A percentile compares a stretch with the other conserved stretches of the same genome.
These are phyloP conservation scores for Uria lomvia DNA, from an alignment of 2,113 vertebrate species.

Conservation along the genomic window DNA sequence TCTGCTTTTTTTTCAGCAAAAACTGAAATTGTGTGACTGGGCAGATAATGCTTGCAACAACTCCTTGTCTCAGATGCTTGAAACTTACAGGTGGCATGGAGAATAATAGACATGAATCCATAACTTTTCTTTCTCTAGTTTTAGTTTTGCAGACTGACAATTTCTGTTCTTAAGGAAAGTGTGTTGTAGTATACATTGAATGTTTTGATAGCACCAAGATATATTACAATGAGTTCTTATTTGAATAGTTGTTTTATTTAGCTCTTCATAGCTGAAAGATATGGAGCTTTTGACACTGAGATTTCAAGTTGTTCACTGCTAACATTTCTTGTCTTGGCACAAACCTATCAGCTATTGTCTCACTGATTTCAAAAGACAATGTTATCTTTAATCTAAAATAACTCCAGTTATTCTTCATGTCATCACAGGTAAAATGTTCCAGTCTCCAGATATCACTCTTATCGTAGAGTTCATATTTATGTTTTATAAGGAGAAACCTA, in stretches of 20 bases:
- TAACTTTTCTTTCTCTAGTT: not conserved
- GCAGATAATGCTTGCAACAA: not conserved
- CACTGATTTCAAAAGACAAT: not conserved
- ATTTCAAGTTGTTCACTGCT: not conserved
- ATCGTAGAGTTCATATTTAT: slow-evolving; percentile 99
- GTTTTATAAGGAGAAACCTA: slow-evolving; percentile 99
- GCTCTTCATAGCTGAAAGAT: not conserved
- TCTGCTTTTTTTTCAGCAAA: not conserved
- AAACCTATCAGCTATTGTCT: not conserved
- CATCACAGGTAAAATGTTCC: slow-evolving; percentile 96
- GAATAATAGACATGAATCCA: not conserved
- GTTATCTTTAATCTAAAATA: slow-evolving; percentile 2
- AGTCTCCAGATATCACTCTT: slow-evolving; percentile 94
- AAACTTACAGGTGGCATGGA: not conserved
- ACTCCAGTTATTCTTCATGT: slow-evolving; percentile 29
- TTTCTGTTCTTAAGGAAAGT: not conserved
- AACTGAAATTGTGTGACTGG: not conserved
- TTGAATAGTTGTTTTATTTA: not conserved
- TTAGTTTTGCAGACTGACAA: not conserved
- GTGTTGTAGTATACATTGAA: not conserved
- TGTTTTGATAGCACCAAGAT: not conserved
- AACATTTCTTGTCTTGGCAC: not conserved
- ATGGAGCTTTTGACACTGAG: not conserved
- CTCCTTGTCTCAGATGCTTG: not conserved
- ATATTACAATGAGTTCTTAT: not conserved